Percentiles rank a stretch among this genome's conserved stretches.
Conservation (phyloP, 2,113 vertebrate species). For the Tretioscincus oriximinensis region DNA sequence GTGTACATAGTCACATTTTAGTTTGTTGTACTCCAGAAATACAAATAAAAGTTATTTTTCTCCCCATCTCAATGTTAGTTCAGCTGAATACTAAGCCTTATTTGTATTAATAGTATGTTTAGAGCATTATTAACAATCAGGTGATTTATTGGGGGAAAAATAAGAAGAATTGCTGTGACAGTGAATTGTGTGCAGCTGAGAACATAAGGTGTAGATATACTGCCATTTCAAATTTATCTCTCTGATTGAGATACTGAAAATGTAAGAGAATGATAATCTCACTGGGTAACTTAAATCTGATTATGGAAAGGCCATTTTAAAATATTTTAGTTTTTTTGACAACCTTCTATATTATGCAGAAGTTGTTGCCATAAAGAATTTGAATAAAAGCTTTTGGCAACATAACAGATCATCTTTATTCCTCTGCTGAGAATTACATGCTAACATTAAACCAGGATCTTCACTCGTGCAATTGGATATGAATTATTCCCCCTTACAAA, state of each 20-base stretch:
- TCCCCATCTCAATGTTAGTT: neutral
- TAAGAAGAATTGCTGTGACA: accelerated
- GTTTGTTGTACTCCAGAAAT: neutral
- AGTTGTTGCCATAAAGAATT: slow-evolving; percentile 25
- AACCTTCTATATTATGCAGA: neutral
- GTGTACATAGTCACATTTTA: neutral
- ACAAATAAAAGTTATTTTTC: neutral
- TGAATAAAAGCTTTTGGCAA: slow-evolving; percentile 13
- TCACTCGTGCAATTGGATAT: slow-evolving; percentile 4
- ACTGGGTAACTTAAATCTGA: neutral
- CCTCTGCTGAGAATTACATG: slow-evolving; percentile 16
- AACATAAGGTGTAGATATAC: neutral
- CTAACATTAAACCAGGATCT: slow-evolving; percentile 11
- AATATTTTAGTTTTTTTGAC: neutral
- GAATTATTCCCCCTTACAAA: slow-evolving; percentile 15
- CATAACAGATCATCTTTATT: neutral
- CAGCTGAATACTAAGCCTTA: neutral
- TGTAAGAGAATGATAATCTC: neutral
- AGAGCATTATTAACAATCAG: neutral
- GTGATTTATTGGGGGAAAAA: neutral
- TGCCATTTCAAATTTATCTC: neutral
- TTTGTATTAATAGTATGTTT: neutral
- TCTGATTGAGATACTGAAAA: neutral
- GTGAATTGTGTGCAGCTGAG: neutral
- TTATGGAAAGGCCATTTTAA: neutral